phyloP scores from a whole-genome alignment of 2,888 invertebrate species.

The Xylophagus ater region DNA sequence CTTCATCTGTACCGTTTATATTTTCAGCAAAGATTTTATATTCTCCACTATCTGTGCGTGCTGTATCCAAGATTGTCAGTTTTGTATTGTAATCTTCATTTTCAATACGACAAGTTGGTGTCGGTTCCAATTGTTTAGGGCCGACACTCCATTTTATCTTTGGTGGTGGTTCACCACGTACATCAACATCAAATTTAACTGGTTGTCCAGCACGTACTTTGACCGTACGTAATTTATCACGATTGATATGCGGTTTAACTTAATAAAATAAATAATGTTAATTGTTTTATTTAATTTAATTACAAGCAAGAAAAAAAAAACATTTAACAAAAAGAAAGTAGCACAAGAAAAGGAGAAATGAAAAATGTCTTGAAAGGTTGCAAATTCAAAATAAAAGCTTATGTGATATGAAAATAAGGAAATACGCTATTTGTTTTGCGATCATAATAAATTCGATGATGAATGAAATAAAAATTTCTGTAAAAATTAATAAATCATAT shows the following conservation, averaged over 20 bases:
- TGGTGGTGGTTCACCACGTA: conserved; percentile 95
- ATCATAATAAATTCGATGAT: no score
- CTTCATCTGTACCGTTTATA: conserved; percentile 86
- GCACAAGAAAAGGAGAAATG: not conserved
- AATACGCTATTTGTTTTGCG: no score
- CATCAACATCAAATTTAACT: conserved; percentile 86
- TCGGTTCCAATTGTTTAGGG: conserved; percentile 51
- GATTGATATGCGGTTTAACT: conserved; percentile 93
- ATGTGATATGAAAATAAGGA: no score
- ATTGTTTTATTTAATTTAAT: conserved; percentile 1
- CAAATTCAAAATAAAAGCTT: not conserved
- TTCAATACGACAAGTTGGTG: conserved; percentile 62
- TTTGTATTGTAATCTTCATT: conserved; percentile 88
- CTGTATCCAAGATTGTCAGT: conserved; percentile 66
- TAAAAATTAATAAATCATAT: no score
- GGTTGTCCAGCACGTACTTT: conserved; percentile 83
- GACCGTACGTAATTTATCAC: conserved; percentile 80
- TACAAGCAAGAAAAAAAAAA: conserved; percentile 1
- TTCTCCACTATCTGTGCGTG: conserved; percentile 75
- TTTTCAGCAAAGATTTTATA: conserved; percentile 90
- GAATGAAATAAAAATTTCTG: not conserved
- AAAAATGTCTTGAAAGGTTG: not conserved
- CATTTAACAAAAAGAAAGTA: not conserved
- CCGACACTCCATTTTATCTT: conserved; percentile 61
- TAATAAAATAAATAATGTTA: conserved; percentile 22